Conservation (phyloP, 2,113 vertebrate genomes). For the Dunckerocampus dactyliophorus region DNA sequence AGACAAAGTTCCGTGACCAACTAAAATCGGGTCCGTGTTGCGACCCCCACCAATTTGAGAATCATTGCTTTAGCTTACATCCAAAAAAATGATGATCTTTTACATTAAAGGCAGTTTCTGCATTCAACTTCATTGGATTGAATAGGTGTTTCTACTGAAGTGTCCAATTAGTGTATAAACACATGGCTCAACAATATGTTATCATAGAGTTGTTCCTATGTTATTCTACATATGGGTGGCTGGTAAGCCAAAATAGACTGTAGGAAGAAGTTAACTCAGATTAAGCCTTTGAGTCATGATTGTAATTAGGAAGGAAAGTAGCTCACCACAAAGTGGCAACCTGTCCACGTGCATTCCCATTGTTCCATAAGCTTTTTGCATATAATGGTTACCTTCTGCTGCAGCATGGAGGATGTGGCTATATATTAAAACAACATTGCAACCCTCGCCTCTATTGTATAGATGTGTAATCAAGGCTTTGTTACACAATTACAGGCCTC, state of each 20-base stretch:
- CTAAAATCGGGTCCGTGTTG: no score
- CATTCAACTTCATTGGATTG: no score
- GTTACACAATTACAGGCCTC: conserved; percentile 10
- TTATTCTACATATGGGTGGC: conserved; percentile 29
- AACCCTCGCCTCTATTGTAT: neutral
- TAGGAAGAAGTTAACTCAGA: conserved; percentile 34
- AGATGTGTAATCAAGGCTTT: neutral
- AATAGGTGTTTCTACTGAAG: no score
- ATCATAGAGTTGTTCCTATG: neutral
- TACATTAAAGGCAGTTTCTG: no score
- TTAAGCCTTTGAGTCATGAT: conserved; percentile 36
- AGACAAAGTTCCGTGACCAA: no score
- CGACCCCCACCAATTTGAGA: no score
- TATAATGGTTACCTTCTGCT: conserved; percentile 12
- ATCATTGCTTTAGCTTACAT: no score
- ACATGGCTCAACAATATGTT: no score
- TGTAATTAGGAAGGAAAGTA: conserved; percentile 22
- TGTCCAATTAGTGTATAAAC: no score
- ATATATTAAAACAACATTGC: conserved; percentile 9
- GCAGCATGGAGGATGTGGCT: conserved; percentile 11
- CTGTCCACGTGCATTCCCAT: conserved; percentile 3
- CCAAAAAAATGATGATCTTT: no score
- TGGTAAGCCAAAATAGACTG: conserved; percentile 27
- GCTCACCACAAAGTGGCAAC: conserved; percentile 14
- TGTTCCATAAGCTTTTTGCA: conserved; percentile 6